Base-by-base conservation (phyloP, 2,797 vertebrate genomes). In the Tinamus major region DNA sequence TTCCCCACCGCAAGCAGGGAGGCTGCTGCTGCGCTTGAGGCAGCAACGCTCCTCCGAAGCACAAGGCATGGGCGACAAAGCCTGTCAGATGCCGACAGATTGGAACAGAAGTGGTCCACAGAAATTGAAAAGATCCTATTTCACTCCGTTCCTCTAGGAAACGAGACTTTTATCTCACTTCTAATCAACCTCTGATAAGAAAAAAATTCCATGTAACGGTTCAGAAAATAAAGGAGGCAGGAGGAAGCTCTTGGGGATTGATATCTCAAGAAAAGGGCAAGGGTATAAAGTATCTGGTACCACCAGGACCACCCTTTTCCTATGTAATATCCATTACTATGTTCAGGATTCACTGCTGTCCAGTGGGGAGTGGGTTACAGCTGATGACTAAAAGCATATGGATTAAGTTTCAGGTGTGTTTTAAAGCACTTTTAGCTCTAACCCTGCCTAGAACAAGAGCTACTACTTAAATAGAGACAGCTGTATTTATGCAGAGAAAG, bases 201-300 rank as follows among this genome's bases (percentile, higher is more conserved):
- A 6, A 63, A 63, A 31, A 31, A 18, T 46, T 72, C 44, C 2
- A 2, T 31, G 39, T 64, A 80, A 94, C 37, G 20, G 31, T 86
- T 92, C 75, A 81, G 67, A 72, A 94, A 89, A 76, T 71, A 92
- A 90, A 89, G 70, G 16, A 87, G 19, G 63, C 17, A 69, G 19
- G 16, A 85, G 64, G 46, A 94, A 87, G 70, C 37, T 72, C 13
- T 63, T 72, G 71, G 18, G 37, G 72, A 92, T 9, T 61, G 33
- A 4, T 46, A 41, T 78, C 82, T 46, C 1, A 9, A 31, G 20
- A 56, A 67, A 18, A 41, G 2, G 1, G 3, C 24, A 76, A 58
- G 39, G 49, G 24, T 29, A 49, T 9, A 58, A 71, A 63, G 39
- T 29, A 11, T 26, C 64, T 77, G 10, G 35, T 18, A 90, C 9